Evolutionary conservation across 1,140 invertebrate species (phyloP), one percentile per base, ranked within the genome.

Genomic region (Hylaeus volcanicus): DNA sequence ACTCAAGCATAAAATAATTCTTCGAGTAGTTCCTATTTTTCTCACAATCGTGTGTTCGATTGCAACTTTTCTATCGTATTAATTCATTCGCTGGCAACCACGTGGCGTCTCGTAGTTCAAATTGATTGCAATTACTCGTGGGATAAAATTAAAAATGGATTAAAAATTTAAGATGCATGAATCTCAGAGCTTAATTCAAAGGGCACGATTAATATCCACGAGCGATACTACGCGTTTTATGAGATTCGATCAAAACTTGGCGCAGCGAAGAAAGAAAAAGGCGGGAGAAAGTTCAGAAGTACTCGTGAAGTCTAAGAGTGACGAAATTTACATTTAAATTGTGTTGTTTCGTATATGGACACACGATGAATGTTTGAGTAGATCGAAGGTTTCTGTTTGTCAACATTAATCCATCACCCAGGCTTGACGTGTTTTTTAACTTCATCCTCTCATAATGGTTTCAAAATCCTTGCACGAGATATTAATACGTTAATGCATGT

Each of bases 321-420:
- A 83, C 64, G 56, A 64, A 81, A 87, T 88, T 81, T 85, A 82
- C 83, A 87, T 85, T 83, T 85, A 88, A 85, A 85, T 87, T 70
- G 79, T 81, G 66, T 83, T 61, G 71, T 64, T 74, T 74, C 26
- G 26, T 26, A 26, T 58, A 6, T 70, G 74, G 61, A 48, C 79
- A 77, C 74, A 63, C 55, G 60, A 15, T 66, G 82, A 81, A 75
- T 76, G 43, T 74, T 79, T 65, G 74, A 86, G 82, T 82, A 69
- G 41, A 78, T 77, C 70, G 69, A 68, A 37, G 68, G 14, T 60
- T 39, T 64, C 60, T 58, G 81, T 61, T 55, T 83, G 81, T 80
- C 63, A 78, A 81, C 63, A 75, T 63, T 79, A 81, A 26, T 26
- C 26, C 26, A 26, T 26, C 26, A 26, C 26, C 26, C 26, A 26